Conservation (phyloP, 2,113 vertebrate genomes). For the Oncorhynchus tshawytscha region DNA sequence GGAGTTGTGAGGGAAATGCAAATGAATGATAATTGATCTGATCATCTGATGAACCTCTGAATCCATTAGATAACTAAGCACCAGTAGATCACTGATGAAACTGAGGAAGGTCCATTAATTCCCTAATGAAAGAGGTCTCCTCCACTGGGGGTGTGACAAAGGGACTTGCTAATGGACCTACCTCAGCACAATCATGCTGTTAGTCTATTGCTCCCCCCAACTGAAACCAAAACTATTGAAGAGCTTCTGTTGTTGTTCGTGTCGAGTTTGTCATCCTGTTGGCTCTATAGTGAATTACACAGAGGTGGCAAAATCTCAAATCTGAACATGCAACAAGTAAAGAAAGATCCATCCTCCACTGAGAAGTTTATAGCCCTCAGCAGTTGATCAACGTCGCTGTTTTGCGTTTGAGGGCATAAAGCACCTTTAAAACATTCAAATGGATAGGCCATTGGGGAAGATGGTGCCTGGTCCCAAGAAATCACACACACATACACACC, state of each 20-base stretch:
- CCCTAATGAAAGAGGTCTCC: not conserved
- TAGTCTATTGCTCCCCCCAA: not conserved
- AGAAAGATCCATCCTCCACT: not conserved
- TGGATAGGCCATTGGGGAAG: not conserved
- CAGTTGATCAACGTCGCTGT: not conserved
- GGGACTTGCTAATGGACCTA: not conserved
- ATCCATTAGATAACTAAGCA: not conserved
- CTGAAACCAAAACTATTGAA: not conserved
- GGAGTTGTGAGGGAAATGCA: not conserved
- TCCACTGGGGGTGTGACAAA: not conserved
- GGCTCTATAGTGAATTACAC: not conserved
- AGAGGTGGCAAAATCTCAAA: not conserved
- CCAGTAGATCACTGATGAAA: constrained; percentile 4
- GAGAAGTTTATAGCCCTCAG: not conserved
- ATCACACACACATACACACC: not conserved
- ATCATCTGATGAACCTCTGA: not conserved
- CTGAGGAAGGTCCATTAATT: not conserved
- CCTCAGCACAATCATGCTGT: not conserved
- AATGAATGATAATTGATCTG: not conserved
- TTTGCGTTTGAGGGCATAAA: not conserved
- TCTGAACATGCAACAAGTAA: not conserved
- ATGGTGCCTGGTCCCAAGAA: not conserved
- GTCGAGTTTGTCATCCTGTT: not conserved
- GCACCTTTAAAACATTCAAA: not conserved
- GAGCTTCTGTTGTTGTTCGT: not conserved